phyloP scores from a whole-genome alignment of 2,888 invertebrate genomes.

The Drosophila diplacantha region DNA sequence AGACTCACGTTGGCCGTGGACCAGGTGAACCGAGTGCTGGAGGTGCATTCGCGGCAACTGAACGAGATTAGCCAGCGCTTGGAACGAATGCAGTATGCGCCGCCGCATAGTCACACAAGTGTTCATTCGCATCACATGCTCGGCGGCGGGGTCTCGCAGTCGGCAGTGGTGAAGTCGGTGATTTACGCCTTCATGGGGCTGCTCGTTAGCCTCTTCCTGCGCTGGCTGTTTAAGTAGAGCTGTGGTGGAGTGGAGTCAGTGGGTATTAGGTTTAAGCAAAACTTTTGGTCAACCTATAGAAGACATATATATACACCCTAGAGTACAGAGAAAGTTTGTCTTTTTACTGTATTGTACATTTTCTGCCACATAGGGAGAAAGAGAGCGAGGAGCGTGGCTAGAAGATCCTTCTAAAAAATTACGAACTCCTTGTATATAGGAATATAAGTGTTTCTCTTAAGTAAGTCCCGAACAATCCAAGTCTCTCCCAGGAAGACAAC shows the following conservation, averaged over 20 bases:
- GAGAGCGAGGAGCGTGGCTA: neutral
- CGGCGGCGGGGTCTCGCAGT: conserved; percentile 59
- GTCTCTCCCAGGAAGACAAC: conserved; percentile 17
- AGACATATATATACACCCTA: conserved; percentile 25
- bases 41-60: conserved; percentile 79
- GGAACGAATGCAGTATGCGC: conserved; percentile 74
- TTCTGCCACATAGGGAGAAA: neutral
- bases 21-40: conserved; percentile 79
- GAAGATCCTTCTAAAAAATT: conserved; percentile 30
- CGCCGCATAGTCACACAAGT: conserved; percentile 37
- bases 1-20: conserved; percentile 79
- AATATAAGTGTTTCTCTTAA: conserved; percentile 24
- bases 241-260: conserved; percentile 27
- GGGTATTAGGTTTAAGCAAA: conserved; percentile 45
- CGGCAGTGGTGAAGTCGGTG: conserved; percentile 66
- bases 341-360: conserved; percentile 44
- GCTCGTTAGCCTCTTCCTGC: conserved; percentile 66
- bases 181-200: conserved; percentile 69
- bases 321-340: conserved; percentile 26
- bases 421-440: conserved; percentile 42
- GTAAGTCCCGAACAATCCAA: conserved; percentile 21
- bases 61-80: conserved; percentile 72
- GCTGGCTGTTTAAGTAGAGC: conserved; percentile 72
- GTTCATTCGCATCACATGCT: conserved; percentile 43
- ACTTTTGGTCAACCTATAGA: conserved; percentile 53